Conservation (phyloP, 2,113 vertebrate species). For the Serilophus lunatus region DNA sequence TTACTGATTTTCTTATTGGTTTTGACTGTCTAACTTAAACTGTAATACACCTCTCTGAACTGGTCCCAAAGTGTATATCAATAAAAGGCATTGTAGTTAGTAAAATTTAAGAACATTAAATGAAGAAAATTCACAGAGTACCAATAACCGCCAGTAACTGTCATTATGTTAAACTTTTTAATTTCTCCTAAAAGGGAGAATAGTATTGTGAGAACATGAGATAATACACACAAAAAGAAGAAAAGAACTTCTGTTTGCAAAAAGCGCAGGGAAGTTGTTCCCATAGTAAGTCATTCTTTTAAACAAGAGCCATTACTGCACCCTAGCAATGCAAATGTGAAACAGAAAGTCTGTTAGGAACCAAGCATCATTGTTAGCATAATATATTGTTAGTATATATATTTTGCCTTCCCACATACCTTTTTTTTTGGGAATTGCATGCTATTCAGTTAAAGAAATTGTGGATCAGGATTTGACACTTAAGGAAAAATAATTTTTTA, state of each 20-base stretch:
- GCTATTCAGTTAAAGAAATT: not conserved
- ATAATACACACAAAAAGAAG: slow-evolving; percentile 42
- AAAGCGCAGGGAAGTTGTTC: slow-evolving; percentile 29
- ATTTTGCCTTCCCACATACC: not conserved
- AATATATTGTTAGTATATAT: slow-evolving; percentile 12
- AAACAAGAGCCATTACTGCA: slow-evolving; percentile 41
- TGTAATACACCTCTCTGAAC: not conserved
- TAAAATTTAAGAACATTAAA: not conserved
- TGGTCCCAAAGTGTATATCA: not conserved
- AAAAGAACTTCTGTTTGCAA: slow-evolving; percentile 55
- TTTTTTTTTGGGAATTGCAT: not conserved
- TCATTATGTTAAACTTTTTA: slow-evolving; percentile 5
- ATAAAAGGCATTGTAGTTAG: not conserved
- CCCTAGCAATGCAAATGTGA: slow-evolving; percentile 26
- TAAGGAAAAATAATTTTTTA: slow-evolving; percentile 58
- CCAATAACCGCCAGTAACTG: not conserved
- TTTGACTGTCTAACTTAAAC: slow-evolving; percentile 3
- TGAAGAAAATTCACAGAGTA: not conserved
- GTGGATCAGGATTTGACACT: slow-evolving; percentile 25
- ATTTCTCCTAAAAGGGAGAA: not conserved
- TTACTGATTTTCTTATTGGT: slow-evolving; percentile 27
- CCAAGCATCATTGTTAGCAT: not conserved
- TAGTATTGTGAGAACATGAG: not conserved
- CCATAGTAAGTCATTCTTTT: slow-evolving; percentile 50
- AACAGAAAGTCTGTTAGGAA: slow-evolving; percentile 29